These are phyloP conservation scores for Brassicogethes aeneus DNA, from an alignment of 2,888 invertebrate species.

Conservation along the genomic window DNA sequence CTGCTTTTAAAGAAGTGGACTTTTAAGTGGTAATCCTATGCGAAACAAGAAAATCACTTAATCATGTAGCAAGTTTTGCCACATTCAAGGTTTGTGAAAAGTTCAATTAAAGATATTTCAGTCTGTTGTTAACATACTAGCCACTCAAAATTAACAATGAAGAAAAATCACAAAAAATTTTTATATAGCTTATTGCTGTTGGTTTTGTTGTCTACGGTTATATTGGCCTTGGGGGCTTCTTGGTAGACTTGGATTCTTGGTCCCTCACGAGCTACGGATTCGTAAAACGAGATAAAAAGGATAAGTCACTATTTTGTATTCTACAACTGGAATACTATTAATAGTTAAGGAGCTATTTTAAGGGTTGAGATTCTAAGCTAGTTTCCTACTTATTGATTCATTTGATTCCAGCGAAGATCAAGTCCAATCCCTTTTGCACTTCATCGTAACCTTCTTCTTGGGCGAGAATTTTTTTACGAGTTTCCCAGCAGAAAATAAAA, in stretches of 20 bases:
- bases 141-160: not conserved
- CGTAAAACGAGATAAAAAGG: not conserved
- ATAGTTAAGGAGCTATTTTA: too few species aligned
- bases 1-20: too few species aligned
- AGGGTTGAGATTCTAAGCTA: too few species aligned
- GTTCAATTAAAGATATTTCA: not conserved
- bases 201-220: not conserved
- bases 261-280: not conserved
- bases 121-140: not conserved
- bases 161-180: not conserved
- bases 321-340: too few species aligned
- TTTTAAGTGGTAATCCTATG: too few species aligned
- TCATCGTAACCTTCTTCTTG: conserved; percentile 72
- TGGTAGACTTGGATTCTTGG: not conserved
- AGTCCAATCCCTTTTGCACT: conserved; percentile 79
- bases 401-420: conserved; percentile 77
- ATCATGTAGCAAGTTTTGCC: too few species aligned
- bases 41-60: too few species aligned
- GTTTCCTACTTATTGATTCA: conserved; percentile 46
- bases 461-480: conserved; percentile 72
- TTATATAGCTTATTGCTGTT: not conserved
- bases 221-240: too few species aligned
- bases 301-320: too few species aligned
- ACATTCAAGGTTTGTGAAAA: too few species aligned
- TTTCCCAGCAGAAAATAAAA: conserved; percentile 56